Conservation (phyloP, 2,113 vertebrate species). For the Porphyrio hochstetteri region DNA sequence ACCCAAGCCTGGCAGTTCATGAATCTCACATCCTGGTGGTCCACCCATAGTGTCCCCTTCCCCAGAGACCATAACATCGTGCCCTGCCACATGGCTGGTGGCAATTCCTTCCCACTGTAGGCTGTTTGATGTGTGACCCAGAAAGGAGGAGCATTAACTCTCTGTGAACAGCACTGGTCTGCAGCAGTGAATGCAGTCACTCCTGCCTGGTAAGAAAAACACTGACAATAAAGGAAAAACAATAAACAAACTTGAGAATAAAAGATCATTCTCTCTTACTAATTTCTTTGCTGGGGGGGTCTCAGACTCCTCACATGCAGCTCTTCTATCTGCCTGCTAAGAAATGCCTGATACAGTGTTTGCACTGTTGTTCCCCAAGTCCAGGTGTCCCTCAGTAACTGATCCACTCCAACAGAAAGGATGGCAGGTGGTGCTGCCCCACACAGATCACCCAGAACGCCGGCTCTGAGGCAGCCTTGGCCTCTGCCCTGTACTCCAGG, state of each 20-base stretch:
- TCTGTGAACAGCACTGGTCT: neutral
- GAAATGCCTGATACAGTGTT: neutral
- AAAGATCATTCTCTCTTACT: neutral
- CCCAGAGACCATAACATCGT: neutral
- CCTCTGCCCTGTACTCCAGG: neutral
- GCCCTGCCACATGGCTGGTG: neutral
- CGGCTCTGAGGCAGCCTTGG: neutral
- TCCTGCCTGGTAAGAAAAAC: neutral
- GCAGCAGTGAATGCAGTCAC: neutral
- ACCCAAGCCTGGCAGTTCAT: neutral
- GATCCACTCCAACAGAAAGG: neutral
- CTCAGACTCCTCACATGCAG: neutral
- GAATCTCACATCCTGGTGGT: rapidly evolving
- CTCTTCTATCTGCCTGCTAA: neutral
- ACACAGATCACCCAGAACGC: neutral
- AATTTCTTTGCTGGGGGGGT: neutral
- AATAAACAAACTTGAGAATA: neutral
- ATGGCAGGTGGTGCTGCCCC: neutral
- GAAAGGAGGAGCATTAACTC: neutral
- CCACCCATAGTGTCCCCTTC: neutral
- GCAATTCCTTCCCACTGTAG: neutral
- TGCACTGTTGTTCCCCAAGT: neutral
- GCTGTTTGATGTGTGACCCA: neutral
- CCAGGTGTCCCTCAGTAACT: neutral
- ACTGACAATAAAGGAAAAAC: neutral